These are phyloP conservation scores for Charaxes varanes DNA, from an alignment of 1,140 invertebrate genomes.

Conservation along the genomic window DNA sequence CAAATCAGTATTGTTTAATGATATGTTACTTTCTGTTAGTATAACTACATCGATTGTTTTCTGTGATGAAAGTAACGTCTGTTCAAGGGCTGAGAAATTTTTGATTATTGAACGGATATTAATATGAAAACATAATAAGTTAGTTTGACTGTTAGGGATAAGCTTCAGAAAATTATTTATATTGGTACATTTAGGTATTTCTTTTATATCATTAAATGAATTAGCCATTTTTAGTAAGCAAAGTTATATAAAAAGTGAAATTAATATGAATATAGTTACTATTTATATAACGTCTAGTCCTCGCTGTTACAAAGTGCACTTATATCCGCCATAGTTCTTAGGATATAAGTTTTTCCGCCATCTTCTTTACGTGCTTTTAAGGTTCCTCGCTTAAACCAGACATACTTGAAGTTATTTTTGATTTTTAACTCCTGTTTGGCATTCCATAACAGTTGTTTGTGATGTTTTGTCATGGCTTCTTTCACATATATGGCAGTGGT, in stretches of 20 bases:
- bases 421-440: slow-evolving; percentile 15
- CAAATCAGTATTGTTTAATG: no score
- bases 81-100: no score
- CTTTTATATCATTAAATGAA: not conserved
- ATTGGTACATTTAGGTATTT: not conserved
- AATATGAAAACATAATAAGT: no score
- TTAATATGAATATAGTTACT: no score
- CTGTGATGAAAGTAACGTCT: no score
- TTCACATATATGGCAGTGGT: slow-evolving; percentile 6
- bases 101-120: no score
- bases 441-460: slow-evolving; percentile 11
- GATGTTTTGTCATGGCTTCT: slow-evolving; percentile 7
- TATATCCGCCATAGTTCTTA: slow-evolving; percentile 7
- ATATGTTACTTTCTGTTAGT: no score
- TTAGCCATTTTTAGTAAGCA: not conserved
- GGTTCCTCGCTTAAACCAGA: slow-evolving; percentile 18
- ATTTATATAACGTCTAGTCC: not conserved
- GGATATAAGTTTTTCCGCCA: slow-evolving; percentile 3
- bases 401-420: slow-evolving; percentile 14
- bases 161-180: no score
- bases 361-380: slow-evolving; percentile 8
- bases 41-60: no score
- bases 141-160: no score
- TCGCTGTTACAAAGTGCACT: not conserved
- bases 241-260: no score